Base-by-base conservation (phyloP, 1,140 invertebrate species). In the Globodera rostochiensis region DNA sequence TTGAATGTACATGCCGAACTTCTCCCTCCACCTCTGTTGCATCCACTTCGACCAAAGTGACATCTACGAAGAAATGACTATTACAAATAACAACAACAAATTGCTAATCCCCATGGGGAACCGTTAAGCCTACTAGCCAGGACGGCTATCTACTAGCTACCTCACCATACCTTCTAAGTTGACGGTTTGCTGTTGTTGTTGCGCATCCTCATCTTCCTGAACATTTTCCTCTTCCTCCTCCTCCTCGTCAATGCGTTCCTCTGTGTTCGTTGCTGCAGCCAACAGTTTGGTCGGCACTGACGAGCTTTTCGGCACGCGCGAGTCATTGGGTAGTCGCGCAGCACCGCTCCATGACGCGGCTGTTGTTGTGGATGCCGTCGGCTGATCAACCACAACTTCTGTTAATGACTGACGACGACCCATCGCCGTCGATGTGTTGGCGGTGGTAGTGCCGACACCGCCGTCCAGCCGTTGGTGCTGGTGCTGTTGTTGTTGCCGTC, bases 241-340 rank as follows among this genome's bases (percentile, higher is more conserved):
- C 46, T 80, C 50, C 57, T 81, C 64, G 4, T 25, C n/a, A 50
- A 57, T 46, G 15, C 36, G 4, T 19, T 19, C 79, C 53, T 15
- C 60, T 15, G 46, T 15, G 45, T 19, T 8, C 9, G 60, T 69
- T 69, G 50, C 7, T 19, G 49, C 36, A 57, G 64, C 69, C n/a
- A 78, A 78, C 25, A 88, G 80, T 73, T 83, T 74, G 13, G 86
- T 77, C 45, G 87, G 87, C 25, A 89, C 73, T 9, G 87, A 88
- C 25, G 87, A 89, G 70, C 85, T 87, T 73, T 88, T 88, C 8
- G 87, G 87, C 7, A 88, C 87, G 6, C 87, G 83, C 11, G 87
- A 88, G 64, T 88, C 87, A 36, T 73, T 77, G 57, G 87, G 83
- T 5, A 88, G 67, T 45, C 87, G 69, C 21, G 84, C 75, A 13